phyloP scores from a whole-genome alignment of 2,888 invertebrate genomes.

The Chydorus sphaericus region DNA sequence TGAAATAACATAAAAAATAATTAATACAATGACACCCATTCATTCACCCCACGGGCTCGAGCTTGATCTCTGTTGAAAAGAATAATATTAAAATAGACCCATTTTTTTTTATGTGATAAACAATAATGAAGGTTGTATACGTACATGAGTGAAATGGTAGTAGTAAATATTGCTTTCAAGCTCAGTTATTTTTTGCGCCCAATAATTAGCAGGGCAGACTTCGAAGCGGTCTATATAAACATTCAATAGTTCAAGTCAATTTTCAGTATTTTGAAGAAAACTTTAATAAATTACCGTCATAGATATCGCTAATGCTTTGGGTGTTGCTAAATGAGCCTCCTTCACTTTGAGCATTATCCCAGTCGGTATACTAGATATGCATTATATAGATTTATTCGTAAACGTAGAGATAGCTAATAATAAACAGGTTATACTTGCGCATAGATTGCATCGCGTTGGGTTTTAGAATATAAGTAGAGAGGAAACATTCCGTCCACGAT shows the following conservation, averaged over 20 bases:
- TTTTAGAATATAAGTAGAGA: constrained; percentile 68
- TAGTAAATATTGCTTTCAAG: constrained; percentile 73
- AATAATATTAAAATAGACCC: background rate
- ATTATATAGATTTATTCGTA: background rate
- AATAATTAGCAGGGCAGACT: constrained; percentile 81
- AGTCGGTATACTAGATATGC: constrained; percentile 58
- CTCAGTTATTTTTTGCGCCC: constrained; percentile 67
- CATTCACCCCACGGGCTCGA: constrained; percentile 93
- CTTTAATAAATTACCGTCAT: too few relatives aligned
- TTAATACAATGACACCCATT: constrained; percentile 99
- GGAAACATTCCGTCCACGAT: constrained; percentile 73
- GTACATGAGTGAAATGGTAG: constrained; percentile 72
- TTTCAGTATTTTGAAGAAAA: constrained; percentile 83
- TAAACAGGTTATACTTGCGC: constrained; percentile 49
- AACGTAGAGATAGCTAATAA: background rate
- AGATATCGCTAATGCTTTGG: too few relatives aligned
- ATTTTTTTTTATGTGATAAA: background rate
- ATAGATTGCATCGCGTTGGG: constrained; percentile 72
- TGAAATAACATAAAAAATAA: too few relatives aligned
- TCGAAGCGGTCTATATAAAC: constrained; percentile 90
- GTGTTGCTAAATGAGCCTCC: too few relatives aligned
- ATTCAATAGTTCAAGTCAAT: constrained; percentile 64
- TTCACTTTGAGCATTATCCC: too few relatives aligned
- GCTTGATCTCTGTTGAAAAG: constrained; percentile 56
- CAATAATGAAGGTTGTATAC: too few relatives aligned